Evolutionary conservation across 2,797 vertebrate species (phyloP).

Genomic region (Denticeps clupeoides): DNA sequence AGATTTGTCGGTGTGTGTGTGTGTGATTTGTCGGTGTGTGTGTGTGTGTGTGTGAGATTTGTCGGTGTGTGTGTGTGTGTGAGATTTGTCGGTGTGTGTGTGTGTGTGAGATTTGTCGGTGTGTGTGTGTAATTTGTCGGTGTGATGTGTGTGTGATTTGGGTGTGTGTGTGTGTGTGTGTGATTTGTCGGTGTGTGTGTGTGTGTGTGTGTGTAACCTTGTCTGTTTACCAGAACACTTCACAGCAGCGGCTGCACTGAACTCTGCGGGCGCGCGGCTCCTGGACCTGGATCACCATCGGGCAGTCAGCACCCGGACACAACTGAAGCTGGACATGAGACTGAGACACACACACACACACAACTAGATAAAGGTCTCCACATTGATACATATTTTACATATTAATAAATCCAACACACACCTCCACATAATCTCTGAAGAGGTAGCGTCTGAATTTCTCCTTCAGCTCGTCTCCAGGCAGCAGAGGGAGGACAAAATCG

Average conservation of each 20-base stretch:
- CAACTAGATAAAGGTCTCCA: neutral
- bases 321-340: slow-evolving; percentile 98
- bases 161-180: neutral
- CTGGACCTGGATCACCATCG: slow-evolving; percentile 96
- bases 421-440: slow-evolving; percentile 99
- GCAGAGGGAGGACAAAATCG: slow-evolving; percentile 90
- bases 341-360: slow-evolving; percentile 40
- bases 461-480: slow-evolving; percentile 90
- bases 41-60: neutral
- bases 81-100: neutral
- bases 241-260: slow-evolving; percentile 89
- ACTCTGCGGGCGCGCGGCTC: slow-evolving; percentile 91
- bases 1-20: neutral
- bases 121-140: neutral
- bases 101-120: neutral
- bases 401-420: slow-evolving; percentile 17
- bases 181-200: neutral
- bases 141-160: too few relatives aligned
- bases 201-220: slow-evolving; percentile 3
- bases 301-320: slow-evolving; percentile 94
- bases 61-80: neutral
- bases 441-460: slow-evolving; percentile 99
- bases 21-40: too few relatives aligned
- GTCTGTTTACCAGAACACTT: slow-evolving; percentile 85
- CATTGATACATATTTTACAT: neutral